These are phyloP conservation scores for Nannoperca australis DNA, from an alignment of 2,797 vertebrate species.

Conservation along the genomic window DNA sequence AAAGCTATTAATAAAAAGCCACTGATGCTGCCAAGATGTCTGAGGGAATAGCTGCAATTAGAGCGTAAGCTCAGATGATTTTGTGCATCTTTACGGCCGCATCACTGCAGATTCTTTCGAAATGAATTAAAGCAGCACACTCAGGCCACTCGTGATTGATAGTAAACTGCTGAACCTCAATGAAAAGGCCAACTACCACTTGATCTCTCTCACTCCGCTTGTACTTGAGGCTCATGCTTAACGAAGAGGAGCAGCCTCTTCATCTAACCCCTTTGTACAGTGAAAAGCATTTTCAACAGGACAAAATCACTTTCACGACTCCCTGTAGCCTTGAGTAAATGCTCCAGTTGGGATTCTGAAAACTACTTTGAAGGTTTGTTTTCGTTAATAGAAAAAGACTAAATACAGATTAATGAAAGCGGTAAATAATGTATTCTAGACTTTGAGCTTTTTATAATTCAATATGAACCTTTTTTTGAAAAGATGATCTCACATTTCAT, in stretches of 20 bases:
- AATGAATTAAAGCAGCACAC: slow-evolving; percentile 32
- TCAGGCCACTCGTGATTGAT: slow-evolving; percentile 28
- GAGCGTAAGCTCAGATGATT: background rate
- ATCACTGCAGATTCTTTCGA: background rate
- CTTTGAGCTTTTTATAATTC: slow-evolving; percentile 17
- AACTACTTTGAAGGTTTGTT: background rate
- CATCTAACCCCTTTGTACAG: slow-evolving; percentile 24
- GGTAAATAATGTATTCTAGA: slow-evolving; percentile 22
- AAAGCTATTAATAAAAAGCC: slow-evolving; percentile 24
- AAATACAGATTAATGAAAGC: background rate
- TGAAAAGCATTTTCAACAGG: slow-evolving; percentile 6
- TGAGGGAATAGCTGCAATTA: slow-evolving; percentile 21
- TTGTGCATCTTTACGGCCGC: background rate
- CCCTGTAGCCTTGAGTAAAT: background rate
- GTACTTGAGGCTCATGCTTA: slow-evolving; percentile 26
- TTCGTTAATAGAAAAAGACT: slow-evolving; percentile 33
- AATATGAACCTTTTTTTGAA: slow-evolving; percentile 10
- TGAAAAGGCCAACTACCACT: slow-evolving; percentile 43
- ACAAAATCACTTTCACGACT: background rate
- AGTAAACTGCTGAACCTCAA: slow-evolving; percentile 28
- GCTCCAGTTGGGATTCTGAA: slow-evolving; percentile 11
- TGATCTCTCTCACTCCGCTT: slow-evolving; percentile 40
- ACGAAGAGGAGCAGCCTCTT: slow-evolving; percentile 12
- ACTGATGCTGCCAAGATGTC: slow-evolving; percentile 24
- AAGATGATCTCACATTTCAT: slow-evolving; percentile 27